phyloP scores from a whole-genome alignment of 2,797 vertebrate genomes.

The Hyperoplus immaculatus region DNA sequence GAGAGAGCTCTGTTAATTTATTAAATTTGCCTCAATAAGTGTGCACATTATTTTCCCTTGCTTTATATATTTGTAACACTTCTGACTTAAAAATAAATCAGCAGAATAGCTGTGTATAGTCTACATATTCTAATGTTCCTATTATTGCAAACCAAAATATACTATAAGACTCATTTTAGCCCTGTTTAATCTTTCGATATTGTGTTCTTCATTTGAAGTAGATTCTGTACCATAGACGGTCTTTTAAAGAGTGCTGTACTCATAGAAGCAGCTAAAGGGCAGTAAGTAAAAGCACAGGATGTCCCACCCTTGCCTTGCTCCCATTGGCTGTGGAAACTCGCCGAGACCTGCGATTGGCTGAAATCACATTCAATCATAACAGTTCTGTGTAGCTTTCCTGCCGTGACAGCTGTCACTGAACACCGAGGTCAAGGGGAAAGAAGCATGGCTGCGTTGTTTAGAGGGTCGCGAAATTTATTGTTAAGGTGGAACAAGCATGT shows the following conservation, averaged over 20 bases:
- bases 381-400: conserved; percentile 58
- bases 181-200: not conserved
- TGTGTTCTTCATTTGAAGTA: not conserved
- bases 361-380: conserved; percentile 47
- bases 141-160: not conserved
- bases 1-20: not conserved
- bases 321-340: conserved; percentile 58
- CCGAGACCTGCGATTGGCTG: conserved; percentile 58
- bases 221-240: not conserved
- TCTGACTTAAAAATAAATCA: not conserved
- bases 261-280: conserved; percentile 11
- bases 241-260: no score
- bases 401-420: conserved; percentile 75
- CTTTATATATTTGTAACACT: not conserved
- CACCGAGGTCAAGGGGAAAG: conserved; percentile 81
- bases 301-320: conserved; percentile 63
- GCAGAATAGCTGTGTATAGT: not conserved
- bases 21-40: not conserved
- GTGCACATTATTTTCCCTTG: not conserved
- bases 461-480: conserved; percentile 78
- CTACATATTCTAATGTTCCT: rapidly evolving
- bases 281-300: conserved; percentile 56
- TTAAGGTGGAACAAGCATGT: conserved; percentile 81
- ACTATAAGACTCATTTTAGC: rapidly evolving
- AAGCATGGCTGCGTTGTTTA: conserved; percentile 87